These are phyloP conservation scores for Huso huso DNA, from an alignment of 2,797 vertebrate species.

Conservation along the genomic window DNA sequence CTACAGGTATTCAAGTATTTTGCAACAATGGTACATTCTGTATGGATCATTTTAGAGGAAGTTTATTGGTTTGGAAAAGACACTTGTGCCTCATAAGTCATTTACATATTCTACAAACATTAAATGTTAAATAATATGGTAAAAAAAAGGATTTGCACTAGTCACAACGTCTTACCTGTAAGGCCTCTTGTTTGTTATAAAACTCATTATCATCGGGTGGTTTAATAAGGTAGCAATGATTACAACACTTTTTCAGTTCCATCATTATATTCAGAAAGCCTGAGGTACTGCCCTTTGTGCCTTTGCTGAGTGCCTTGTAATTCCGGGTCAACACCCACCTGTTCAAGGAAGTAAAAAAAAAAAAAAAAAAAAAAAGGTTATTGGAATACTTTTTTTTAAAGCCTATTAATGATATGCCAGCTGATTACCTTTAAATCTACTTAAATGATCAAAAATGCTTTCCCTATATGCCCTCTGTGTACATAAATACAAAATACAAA, in stretches of 20 bases:
- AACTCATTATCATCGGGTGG: slow-evolving; percentile 90
- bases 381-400: neutral
- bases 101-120: neutral
- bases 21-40: too few relatives aligned
- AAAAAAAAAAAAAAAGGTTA: slow-evolving; percentile 1
- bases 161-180: slow-evolving; percentile 69
- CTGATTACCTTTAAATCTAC: too few relatives aligned
- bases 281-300: slow-evolving; percentile 94
- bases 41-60: too few relatives aligned
- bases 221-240: slow-evolving; percentile 99
- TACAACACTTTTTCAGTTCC: slow-evolving; percentile 98
- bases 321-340: slow-evolving; percentile 98
- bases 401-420: too few relatives aligned
- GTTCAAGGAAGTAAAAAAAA: slow-evolving; percentile 16
- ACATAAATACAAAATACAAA: neutral
- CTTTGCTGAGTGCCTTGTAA: slow-evolving; percentile 97
- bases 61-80: too few relatives aligned
- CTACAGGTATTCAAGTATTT: too few relatives aligned
- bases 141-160: too few relatives aligned
- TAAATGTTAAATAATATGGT: neutral
- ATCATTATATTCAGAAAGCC: slow-evolving; percentile 98
- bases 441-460: too few relatives aligned
- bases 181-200: slow-evolving; percentile 82
- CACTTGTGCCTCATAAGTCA: neutral
- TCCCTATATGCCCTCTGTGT: too few relatives aligned